These are phyloP conservation scores for Melinopterus prodromus DNA, from an alignment of 2,888 invertebrate genomes.

Conservation along the genomic window DNA sequence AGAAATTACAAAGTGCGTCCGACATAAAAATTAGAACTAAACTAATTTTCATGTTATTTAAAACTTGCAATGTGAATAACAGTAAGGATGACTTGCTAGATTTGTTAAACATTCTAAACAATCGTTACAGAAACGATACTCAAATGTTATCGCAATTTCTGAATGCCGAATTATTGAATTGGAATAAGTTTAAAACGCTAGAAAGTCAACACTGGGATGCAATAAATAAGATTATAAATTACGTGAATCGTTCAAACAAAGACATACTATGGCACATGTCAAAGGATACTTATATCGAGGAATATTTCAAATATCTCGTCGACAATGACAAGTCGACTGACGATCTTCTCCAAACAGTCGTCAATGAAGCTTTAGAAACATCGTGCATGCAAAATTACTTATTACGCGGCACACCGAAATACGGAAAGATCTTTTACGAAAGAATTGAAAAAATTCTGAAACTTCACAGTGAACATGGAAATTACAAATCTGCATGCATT, in stretches of 20 bases:
- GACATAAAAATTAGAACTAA: constrained; percentile 15
- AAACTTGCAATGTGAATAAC: constrained; percentile 22
- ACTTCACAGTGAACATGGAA: background rate
- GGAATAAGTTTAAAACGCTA: constrained; percentile 19
- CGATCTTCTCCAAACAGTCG: background rate
- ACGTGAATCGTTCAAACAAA: background rate
- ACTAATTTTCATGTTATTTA: constrained; percentile 6
- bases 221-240: constrained; percentile 22
- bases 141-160: background rate
- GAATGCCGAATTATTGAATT: background rate
- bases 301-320: constrained; percentile 19
- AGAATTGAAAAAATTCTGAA: background rate
- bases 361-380: background rate
- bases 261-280: background rate
- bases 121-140: constrained; percentile 17
- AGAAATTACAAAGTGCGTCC: constrained; percentile 28
- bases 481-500: background rate
- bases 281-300: constrained; percentile 17
- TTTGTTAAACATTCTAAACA: constrained; percentile 23
- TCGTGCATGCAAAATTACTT: background rate
- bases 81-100: constrained; percentile 15
- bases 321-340: background rate
- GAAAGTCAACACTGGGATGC: constrained; percentile 26
- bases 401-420: background rate
- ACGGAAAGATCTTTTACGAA: background rate